Evolutionary conservation across 2,888 invertebrate species (phyloP).

Genomic region (Norana najaformis): DNA sequence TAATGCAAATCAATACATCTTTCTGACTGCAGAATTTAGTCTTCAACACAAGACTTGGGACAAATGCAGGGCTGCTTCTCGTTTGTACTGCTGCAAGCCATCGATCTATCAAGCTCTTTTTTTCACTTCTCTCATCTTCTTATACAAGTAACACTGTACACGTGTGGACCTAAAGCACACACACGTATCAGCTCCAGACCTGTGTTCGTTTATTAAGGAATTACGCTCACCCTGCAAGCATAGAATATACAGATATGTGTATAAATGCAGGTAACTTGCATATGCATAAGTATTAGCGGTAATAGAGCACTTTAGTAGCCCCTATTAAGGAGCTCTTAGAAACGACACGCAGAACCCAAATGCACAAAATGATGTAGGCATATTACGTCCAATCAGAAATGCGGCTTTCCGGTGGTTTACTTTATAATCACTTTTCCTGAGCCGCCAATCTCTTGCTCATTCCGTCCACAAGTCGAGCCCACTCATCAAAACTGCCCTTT

Average conservation of each 20-base stretch:
- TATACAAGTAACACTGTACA: no score
- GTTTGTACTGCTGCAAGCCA: no score
- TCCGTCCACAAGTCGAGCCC: not conserved
- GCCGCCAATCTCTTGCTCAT: not conserved
- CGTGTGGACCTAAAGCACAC: not conserved
- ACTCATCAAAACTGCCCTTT: not conserved
- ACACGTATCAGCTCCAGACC: not conserved
- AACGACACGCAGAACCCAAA: no score
- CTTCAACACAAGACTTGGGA: no score
- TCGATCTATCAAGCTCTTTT: no score
- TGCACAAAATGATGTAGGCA: not conserved
- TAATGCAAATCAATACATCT: no score
- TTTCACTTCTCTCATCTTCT: no score
- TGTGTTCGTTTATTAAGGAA: not conserved
- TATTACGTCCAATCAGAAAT: not conserved
- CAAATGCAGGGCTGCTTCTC: no score
- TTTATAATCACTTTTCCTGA: not conserved
- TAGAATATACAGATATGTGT: not conserved
- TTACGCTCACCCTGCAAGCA: no score
- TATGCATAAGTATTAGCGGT: not conserved
- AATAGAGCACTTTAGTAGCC: not conserved
- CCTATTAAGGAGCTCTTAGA: not conserved
- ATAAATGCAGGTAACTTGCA: not conserved
- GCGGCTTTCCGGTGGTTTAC: not conserved
- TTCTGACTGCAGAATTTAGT: no score